Conservation (phyloP, 2,888 invertebrate genomes). For the Morpho achilles region DNA sequence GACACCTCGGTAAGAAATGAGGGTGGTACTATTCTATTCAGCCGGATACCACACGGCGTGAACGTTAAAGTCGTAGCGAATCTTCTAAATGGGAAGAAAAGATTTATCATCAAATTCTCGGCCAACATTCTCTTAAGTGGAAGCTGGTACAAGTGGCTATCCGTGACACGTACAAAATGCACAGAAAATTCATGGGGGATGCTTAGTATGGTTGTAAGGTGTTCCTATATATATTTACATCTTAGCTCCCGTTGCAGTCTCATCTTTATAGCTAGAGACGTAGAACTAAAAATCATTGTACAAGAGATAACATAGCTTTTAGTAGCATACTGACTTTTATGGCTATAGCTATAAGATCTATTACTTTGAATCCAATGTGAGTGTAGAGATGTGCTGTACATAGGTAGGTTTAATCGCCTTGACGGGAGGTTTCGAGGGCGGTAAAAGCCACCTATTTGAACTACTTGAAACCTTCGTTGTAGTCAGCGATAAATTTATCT, state of each 20-base stretch:
- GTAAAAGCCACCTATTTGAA: not conserved
- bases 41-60: no score
- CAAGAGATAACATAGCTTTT: not conserved
- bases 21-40: no score
- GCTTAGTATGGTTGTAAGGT: constrained; percentile 19
- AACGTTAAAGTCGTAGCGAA: not conserved
- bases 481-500: no score
- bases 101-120: constrained; percentile 6
- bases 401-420: constrained; percentile 1
- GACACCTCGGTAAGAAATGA: no score
- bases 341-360: constrained; percentile 3
- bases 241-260: not conserved
- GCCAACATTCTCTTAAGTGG: constrained; percentile 20
- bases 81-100: not conserved
- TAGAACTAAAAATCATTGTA: not conserved
- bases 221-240: constrained; percentile 12
- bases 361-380: not conserved
- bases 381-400: not conserved
- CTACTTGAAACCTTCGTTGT: not conserved
- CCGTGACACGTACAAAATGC: constrained; percentile 28
- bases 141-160: constrained; percentile 21
- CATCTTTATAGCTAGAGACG: constrained; percentile 3
- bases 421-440: not conserved
- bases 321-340: constrained; percentile 4
- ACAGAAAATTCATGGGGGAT: constrained; percentile 27